Evolutionary conservation across 92 coral and sea anemone species (phyloP).

Genomic region (Micromussa lordhowensis): DNA sequence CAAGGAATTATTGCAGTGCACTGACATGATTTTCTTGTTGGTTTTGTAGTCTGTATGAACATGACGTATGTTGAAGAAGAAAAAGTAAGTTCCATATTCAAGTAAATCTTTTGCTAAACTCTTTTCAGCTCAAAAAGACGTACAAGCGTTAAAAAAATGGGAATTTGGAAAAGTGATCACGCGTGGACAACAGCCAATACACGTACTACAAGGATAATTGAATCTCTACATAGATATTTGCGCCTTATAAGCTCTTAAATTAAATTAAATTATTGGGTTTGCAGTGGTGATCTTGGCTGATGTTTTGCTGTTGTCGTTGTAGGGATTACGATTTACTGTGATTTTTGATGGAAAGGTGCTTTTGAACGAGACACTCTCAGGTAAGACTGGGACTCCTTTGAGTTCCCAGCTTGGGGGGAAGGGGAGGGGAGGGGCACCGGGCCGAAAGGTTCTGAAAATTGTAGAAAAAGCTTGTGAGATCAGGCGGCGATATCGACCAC

Average conservation of each 20-base stretch:
- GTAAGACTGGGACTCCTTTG: not conserved
- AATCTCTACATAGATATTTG: too few species aligned
- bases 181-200: too few species aligned
- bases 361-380: slow-evolving; percentile 17
- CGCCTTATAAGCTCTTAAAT: too few species aligned
- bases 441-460: not conserved
- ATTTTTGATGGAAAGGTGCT: slow-evolving; percentile 8
- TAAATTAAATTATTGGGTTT: too few species aligned
- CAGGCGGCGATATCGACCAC: too few species aligned
- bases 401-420: not conserved
- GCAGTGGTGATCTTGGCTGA: not conserved
- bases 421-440: not conserved
- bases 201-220: too few species aligned
- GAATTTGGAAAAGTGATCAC: too few species aligned
- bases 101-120: not conserved
- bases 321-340: slow-evolving; percentile 22
- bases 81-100: not conserved
- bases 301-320: not conserved
- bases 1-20: too few species aligned
- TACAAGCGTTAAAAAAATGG: too few species aligned
- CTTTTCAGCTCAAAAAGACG: not conserved
- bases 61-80: not conserved
- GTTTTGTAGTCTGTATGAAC: slow-evolving; percentile 15
- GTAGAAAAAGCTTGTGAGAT: too few species aligned
- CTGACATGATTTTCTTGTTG: not conserved